Base-by-base conservation (phyloP, 2,113 vertebrate species). In the Hyperopisus bebe region DNA sequence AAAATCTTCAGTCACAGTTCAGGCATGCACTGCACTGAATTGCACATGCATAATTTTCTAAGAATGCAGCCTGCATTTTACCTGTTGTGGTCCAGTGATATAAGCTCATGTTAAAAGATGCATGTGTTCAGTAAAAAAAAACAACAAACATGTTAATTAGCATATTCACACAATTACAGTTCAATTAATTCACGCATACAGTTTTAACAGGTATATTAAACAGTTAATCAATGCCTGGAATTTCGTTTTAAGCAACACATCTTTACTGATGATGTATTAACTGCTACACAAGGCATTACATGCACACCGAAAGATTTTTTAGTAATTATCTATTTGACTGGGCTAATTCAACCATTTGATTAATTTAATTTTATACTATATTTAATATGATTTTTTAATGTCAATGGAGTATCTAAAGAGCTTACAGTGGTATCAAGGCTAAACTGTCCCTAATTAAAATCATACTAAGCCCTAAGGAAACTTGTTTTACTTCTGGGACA, bases 1-100 rank as follows among this genome's bases (percentile, higher is more conserved):
- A 90, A 55, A 93, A 91, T 53, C n/a, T 58, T 62, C 21, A 77
- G 87, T 53, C 89, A 89, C 58, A 87, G 90, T 66, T 90, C 88
- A 90, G 35, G 85, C 88, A 84, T 88, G 86, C 88, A 47, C 47
- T 90, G 89, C 50, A 90, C 50, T 35, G 66, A 84, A 86, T 88
- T 88, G 35, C 90, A 83, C 90, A 89, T 89, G 90, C 91, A 90
- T 74, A 90, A 66, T 90, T 44, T 35, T 90, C 35, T 24, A 47
- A 24, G 11, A 24, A 88, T 46, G 42, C 80, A 88, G 77, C 53
- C 89, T 48, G n/a, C 44, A 19, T 88, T 88, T 88, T 85, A 91
- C 55, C 89, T 90, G 86, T 39, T 74, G 55, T 47, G 84, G 89
- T 90, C 89, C 89, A 91, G 62, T 86, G 87, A 90, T 19, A 90